phyloP scores from a whole-genome alignment of 2,797 vertebrate species.

The Galaxias olidus region DNA sequence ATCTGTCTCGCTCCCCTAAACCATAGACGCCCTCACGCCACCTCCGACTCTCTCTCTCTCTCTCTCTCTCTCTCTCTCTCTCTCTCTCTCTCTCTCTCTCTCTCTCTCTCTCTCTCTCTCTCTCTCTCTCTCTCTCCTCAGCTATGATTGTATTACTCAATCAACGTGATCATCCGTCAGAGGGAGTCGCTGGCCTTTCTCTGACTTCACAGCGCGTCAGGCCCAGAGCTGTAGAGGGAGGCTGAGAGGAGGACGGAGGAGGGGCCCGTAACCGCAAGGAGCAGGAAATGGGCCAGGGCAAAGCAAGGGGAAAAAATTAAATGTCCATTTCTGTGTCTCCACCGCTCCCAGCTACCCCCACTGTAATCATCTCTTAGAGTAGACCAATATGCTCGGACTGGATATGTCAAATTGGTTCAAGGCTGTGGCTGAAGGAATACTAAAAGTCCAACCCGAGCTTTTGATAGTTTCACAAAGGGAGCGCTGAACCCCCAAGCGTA shows the following conservation, averaged over 20 bases:
- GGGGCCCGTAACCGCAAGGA: background rate
- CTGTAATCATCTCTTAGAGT: too few species aligned
- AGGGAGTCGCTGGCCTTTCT: background rate
- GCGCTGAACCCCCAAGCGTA: too few species aligned
- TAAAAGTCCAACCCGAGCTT: too few species aligned
- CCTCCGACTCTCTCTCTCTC: background rate
- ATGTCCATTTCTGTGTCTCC: too few species aligned
- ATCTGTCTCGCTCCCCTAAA: slow-evolving; percentile 32
- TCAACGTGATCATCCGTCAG: slow-evolving; percentile 69
- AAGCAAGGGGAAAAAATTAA: background rate
- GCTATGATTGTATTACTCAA: slow-evolving; percentile 74
- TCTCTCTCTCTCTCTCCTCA: slow-evolving; percentile 32
- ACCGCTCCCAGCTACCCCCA: too few species aligned
- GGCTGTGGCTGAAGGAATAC: too few species aligned
- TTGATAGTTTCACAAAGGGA: too few species aligned
- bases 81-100: background rate
- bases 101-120: background rate
- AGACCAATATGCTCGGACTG: too few species aligned
- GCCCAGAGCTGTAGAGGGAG: background rate
- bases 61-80: too few species aligned
- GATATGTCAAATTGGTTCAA: too few species aligned
- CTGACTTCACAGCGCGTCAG: background rate
- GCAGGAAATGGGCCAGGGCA: background rate
- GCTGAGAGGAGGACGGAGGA: background rate
- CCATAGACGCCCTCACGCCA: too few species aligned